Evolutionary conservation across 1,140 invertebrate species (phyloP), one percentile per base, ranked within the genome.

Genomic region (Ceratina australensis): DNA sequence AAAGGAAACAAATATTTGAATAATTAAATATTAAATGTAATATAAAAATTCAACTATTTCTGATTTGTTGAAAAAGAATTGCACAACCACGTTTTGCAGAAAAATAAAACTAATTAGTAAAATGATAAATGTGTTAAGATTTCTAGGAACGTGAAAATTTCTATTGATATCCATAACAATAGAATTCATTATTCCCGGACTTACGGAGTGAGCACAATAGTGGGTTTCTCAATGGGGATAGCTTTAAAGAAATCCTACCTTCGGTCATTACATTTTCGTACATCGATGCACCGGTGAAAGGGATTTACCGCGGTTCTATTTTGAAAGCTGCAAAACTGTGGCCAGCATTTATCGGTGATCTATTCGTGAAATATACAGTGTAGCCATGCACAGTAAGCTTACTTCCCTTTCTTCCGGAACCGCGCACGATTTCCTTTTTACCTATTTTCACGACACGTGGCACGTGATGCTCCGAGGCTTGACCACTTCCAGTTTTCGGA

Each of bases 261-360:
- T 73, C 56, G 75, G 57, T 72, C 65, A 88, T 88, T 85, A 79
- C 69, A 75, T 72, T 84, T 85, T 60, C 69, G 65, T 79, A 78
- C 69, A 81, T 64, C 72, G 81, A 81, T 87, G 69, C 68, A 68
- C 57, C 8, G 7, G n/a, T 54, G 56, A 47, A 75, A 69, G 54
- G 18, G 73, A 80, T 57, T 63, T 47, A 50, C 2, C 28, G 18
- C 20, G 57, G 66, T 22, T 18, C 47, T 22, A 20, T 54, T 68
- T 75, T 22, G 64, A 15, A 68, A 68, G n/a, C n/a, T 33, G 18
- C 52, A 10, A 49, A 20, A 33, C 24, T 33, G 7, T 20, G 61
- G 60, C n/a, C 20, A 0, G 33, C 28, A 20, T 73, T 54, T 74
- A 75, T 69, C 80, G 24, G 2, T 13, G 47, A 80, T 67, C 60